phyloP scores from a whole-genome alignment of 64 coral and sea anemone genomes.

The Montipora cactus region DNA sequence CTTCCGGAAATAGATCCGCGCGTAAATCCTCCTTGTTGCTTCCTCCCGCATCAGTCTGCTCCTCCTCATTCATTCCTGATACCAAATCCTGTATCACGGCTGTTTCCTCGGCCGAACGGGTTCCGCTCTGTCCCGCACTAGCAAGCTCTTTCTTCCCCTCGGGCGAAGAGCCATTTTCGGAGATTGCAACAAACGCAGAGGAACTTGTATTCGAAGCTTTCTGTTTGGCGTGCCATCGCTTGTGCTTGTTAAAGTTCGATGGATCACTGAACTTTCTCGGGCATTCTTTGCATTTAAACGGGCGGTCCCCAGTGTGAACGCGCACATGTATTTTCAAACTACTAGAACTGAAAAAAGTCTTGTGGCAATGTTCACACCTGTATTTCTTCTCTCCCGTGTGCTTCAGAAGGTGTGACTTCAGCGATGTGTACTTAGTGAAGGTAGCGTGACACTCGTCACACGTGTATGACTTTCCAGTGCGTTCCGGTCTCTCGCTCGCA shows the following conservation, averaged over 20 bases:
- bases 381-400: conserved; percentile 97
- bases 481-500: neutral
- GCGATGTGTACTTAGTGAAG: conserved; percentile 91
- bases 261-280: conserved; percentile 96
- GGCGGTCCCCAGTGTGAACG: conserved; percentile 93
- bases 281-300: conserved; percentile 98
- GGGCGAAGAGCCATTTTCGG: conserved; percentile 44
- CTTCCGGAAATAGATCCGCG: conserved; percentile 56
- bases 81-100: neutral
- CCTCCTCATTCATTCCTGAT: conserved; percentile 7
- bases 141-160: conserved; percentile 25
- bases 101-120: neutral
- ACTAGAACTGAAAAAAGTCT: conserved; percentile 98
- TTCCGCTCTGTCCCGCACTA: neutral
- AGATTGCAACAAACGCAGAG: conserved; percentile 17
- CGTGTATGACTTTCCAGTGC: conserved; percentile 61
- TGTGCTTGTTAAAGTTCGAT: conserved; percentile 99
- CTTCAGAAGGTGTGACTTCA: conserved; percentile 94
- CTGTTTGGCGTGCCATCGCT: conserved; percentile 94
- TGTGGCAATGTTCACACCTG: conserved; percentile 90
- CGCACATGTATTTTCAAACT: conserved; percentile 97
- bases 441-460: conserved; percentile 85
- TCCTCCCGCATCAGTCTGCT: neutral
- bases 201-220: conserved; percentile 41
- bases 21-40: conserved; percentile 27